Conservation (phyloP, 2,888 invertebrate genomes). For the Cephus rjabovi region DNA sequence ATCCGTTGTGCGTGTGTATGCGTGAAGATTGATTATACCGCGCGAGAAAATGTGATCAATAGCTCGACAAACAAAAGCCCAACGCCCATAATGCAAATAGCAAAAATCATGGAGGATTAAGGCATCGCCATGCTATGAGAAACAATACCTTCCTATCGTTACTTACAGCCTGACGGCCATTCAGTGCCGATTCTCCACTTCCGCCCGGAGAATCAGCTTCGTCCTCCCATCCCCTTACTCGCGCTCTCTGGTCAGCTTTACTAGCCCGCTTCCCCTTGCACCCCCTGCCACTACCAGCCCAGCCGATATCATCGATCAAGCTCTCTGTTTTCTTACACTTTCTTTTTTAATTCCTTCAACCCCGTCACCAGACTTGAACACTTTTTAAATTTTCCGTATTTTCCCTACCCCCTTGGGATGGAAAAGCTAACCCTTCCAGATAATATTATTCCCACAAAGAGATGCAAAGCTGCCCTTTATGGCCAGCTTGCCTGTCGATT, state of each 20-base stretch:
- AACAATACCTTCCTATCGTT: constrained; percentile 12
- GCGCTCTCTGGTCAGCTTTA: constrained; percentile 1
- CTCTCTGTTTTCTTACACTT: constrained; percentile 44
- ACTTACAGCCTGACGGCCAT: neutral
- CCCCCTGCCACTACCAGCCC: neutral
- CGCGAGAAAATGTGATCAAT: constrained; percentile 67
- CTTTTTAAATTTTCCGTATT: neutral
- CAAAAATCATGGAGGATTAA: constrained; percentile 59
- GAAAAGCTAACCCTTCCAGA: neutral
- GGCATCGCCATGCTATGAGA: constrained; percentile 26
- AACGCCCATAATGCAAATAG: constrained; percentile 59
- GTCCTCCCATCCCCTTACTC: constrained; percentile 14
- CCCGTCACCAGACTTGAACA: neutral
- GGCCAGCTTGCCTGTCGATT: neutral
- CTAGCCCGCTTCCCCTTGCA: neutral
- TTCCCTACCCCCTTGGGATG: neutral
- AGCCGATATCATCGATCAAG: constrained; percentile 40
- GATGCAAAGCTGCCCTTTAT: constrained; percentile 8
- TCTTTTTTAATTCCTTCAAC: neutral
- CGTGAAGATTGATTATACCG: constrained; percentile 66
- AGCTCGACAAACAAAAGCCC: constrained; percentile 63
- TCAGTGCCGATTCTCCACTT: constrained; percentile 11
- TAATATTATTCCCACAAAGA: constrained; percentile 8
- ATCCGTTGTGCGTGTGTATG: constrained; percentile 23
- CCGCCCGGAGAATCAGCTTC: constrained; percentile 18